Conservation (phyloP, 2,113 vertebrate genomes). For the Otis tarda region DNA sequence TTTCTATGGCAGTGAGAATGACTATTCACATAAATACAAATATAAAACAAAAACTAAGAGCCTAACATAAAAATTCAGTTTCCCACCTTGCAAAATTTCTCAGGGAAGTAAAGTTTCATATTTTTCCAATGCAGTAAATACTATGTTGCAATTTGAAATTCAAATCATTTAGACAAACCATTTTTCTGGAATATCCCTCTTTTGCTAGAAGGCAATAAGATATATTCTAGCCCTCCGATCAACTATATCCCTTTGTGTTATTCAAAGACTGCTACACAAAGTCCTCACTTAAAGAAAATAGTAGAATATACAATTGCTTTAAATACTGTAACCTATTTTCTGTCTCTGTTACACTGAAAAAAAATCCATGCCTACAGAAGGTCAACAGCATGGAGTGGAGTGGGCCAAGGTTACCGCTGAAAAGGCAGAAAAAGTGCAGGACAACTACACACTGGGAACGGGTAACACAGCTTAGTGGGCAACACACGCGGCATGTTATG, state of each 20-base stretch:
- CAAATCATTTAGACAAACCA: not conserved
- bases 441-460: not conserved
- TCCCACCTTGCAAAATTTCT: not conserved
- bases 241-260: not conserved
- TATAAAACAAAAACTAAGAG: not conserved
- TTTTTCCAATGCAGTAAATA: not conserved
- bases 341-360: not conserved
- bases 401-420: not conserved
- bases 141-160: not conserved
- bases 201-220: not conserved
- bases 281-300: not conserved
- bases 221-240: not conserved
- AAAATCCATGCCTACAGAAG: not conserved
- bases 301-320: not conserved
- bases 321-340: not conserved
- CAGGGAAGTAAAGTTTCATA: not conserved
- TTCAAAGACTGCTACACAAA: not conserved
- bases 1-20: not conserved
- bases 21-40: not conserved
- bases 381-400: not conserved
- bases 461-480: not conserved
- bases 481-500: not conserved
- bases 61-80: not conserved
- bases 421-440: not conserved
- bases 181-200: not conserved